Conservation (phyloP, 2,113 vertebrate genomes). For the Panurus biarmicus region DNA sequence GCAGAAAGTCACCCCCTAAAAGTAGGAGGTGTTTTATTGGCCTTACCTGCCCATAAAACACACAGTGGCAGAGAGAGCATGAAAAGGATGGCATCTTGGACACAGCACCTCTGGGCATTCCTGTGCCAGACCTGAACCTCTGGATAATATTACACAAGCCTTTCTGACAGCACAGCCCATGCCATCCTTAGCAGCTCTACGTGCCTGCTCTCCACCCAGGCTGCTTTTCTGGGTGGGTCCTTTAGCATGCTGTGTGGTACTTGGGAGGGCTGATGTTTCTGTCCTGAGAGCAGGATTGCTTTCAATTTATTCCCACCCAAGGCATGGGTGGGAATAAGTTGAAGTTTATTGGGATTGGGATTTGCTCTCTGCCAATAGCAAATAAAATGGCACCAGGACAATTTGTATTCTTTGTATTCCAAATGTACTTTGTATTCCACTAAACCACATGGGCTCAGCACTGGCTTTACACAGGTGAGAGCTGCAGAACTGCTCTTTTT, state of each 20-base stretch:
- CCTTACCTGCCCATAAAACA: background rate
- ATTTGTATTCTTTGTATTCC: background rate
- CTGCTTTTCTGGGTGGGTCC: background rate
- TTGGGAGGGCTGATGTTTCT: background rate
- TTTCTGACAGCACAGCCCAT: accelerated
- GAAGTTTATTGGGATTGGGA: too few relatives aligned
- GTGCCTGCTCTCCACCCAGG: accelerated
- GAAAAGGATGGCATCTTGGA: background rate
- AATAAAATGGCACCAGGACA: background rate
- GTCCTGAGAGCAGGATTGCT: background rate
- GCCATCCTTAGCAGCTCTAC: accelerated
- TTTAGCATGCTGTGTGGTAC: background rate
- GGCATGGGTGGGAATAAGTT: too few relatives aligned
- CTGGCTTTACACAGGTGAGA: background rate
- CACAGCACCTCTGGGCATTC: background rate
- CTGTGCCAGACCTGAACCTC: accelerated
- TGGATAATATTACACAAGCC: background rate
- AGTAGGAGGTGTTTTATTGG: background rate
- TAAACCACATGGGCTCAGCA: accelerated
- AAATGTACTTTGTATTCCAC: background rate
- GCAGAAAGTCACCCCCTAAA: background rate
- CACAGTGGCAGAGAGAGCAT: background rate
- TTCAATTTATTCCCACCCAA: background rate
- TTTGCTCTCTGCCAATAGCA: too few relatives aligned
- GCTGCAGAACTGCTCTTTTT: background rate